Evolutionary conservation across 2,113 vertebrate genomes (phyloP), one percentile per base, ranked within the genome.

Genomic region (Bombycilla garrulus): DNA sequence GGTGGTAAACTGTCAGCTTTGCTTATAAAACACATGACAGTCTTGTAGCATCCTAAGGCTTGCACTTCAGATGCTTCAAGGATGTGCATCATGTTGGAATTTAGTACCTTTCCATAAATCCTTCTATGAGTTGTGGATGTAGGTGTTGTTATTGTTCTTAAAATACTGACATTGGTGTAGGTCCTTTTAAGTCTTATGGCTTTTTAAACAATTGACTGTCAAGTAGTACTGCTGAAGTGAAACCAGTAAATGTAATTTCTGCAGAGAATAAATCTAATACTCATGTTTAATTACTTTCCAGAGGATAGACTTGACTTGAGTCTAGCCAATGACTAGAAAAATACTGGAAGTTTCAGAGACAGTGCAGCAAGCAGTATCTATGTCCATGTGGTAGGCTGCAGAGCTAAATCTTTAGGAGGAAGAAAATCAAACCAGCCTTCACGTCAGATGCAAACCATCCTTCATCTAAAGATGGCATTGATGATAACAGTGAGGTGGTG

Each of bases 131-230:
- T 86, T 76, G 28, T 42, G 31, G 61, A 33, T 48, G 47, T n/a
- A 69, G 15, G 9, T 36, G 64, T 69, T 77, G 5, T 36, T 64
- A 2, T 5, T 72, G 8, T 5, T 78, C n/a, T 47, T 47, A 22
- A 18, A 18, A 9, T 24, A 6, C 14, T 54, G 33, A 35, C 4
- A 2, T 71, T 35, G 62, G 2, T 42, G 13, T 35, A 42, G 23
- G 12, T n/a, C 4, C 1, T 3, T 61, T 53, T 38, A 15, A 35
- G 2, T 50, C 9, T 58, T 53, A 1, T 0, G 0, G 7, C 31
- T 45, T 89, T 71, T 61, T 44, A 26, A 81, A 35, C 6, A 33
- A 12, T 45, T 70, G 29, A 6, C 26, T 25, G 5, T 35, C 13
- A 33, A 76, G 9, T 7, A 12, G 8, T 44, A 23, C 11, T 61